Conservation (phyloP, 2,113 vertebrate genomes). For the Aramus guarauna region DNA sequence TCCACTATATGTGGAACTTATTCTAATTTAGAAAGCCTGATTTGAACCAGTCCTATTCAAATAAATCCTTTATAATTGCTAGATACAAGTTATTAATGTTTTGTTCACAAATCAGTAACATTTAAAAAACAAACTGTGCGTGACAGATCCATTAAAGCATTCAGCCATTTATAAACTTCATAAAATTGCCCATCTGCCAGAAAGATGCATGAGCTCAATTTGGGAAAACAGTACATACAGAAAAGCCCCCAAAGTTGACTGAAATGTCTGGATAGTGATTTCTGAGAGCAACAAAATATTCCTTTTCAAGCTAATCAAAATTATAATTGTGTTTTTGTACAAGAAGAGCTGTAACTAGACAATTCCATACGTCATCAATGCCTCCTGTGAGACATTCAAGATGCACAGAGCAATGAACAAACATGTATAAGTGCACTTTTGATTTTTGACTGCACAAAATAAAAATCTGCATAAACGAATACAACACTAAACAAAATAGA, state of each 20-base stretch:
- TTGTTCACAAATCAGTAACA: background rate
- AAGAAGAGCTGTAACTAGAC: background rate
- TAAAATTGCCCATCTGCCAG: conserved; percentile 3
- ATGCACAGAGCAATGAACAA: background rate
- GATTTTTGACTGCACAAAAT: background rate
- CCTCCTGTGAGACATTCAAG: background rate
- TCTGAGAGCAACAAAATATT: background rate
- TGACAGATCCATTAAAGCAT: background rate
- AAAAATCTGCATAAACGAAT: conserved; percentile 8
- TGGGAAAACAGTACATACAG: background rate
- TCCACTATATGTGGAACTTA: background rate
- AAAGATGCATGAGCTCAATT: background rate
- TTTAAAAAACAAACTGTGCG: background rate
- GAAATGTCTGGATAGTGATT: background rate
- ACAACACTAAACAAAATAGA: background rate
- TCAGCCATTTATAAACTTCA: background rate
- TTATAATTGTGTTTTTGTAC: background rate
- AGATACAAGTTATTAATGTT: background rate
- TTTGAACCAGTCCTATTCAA: background rate
- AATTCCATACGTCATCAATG: background rate
- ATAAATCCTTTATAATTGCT: background rate
- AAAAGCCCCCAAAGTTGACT: background rate
- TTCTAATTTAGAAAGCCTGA: background rate
- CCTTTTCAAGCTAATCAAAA: conserved; percentile 11
- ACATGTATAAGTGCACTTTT: background rate